Conservation (phyloP, 2,113 vertebrate species). For the Octodon degus region DNA sequence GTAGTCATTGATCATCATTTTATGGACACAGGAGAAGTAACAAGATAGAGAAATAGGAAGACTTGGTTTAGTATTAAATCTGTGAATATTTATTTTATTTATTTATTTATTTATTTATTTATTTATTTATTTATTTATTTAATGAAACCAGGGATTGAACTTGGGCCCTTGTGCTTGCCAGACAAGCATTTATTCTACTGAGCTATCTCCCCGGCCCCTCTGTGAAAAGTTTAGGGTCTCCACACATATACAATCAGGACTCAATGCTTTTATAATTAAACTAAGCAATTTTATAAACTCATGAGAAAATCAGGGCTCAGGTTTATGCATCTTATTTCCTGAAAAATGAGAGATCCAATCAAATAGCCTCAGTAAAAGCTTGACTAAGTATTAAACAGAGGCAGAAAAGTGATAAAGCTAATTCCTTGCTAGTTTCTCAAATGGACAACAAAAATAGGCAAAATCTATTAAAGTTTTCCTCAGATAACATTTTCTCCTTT, state of each 20-base stretch:
- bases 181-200: too few relatives aligned
- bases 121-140: too few relatives aligned
- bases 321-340: conserved; percentile 31
- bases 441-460: conserved; percentile 46
- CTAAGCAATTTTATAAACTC: conserved; percentile 67
- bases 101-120: too few relatives aligned
- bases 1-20: neutral
- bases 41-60: conserved; percentile 5
- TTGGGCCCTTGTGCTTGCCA: too few relatives aligned
- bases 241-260: conserved; percentile 43
- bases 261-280: conserved; percentile 67
- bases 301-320: conserved; percentile 57
- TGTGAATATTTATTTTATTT: too few relatives aligned
- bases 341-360: conserved; percentile 57
- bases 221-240: conserved; percentile 2
- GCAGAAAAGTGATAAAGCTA: conserved; percentile 50
- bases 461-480: conserved; percentile 54
- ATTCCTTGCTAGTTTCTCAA: conserved; percentile 59
- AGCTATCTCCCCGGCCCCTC: too few relatives aligned
- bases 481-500: neutral
- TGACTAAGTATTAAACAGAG: conserved; percentile 58
- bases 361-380: neutral
- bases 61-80: neutral
- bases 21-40: neutral
- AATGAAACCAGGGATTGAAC: too few relatives aligned